These are phyloP conservation scores for Drosophila nr. perissopoda DNA, from an alignment of 2,888 invertebrate species.

Conservation along the genomic window DNA sequence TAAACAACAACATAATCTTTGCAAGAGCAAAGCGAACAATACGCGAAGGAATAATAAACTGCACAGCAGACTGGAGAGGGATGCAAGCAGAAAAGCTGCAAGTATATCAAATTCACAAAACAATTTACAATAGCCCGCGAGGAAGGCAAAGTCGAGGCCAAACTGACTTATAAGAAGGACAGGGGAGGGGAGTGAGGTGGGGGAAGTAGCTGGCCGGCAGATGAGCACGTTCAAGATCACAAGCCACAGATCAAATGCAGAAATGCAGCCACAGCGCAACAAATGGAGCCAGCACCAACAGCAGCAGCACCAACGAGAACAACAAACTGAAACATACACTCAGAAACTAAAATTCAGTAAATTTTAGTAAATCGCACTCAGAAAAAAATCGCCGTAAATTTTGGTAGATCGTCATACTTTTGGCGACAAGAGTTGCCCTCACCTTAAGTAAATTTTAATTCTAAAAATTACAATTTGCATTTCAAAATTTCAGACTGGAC, in stretches of 20 bases:
- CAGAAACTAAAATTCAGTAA: neutral
- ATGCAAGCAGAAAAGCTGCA: slow-evolving; percentile 46
- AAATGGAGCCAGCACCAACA: slow-evolving; percentile 28
- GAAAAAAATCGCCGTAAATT: neutral
- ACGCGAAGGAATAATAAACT: slow-evolving; percentile 54
- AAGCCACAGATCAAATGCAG: slow-evolving; percentile 76
- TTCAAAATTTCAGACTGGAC: no score
- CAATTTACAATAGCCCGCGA: slow-evolving; percentile 76
- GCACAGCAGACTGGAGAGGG: slow-evolving; percentile 29
- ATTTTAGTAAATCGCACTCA: neutral
- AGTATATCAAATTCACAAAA: slow-evolving; percentile 83
- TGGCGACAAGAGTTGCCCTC: no score
- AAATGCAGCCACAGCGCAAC: slow-evolving; percentile 54
- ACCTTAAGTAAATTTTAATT: no score
- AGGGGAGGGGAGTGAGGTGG: neutral
- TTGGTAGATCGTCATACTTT: no score
- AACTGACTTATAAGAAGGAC: slow-evolving; percentile 10
- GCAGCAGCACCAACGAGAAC: slow-evolving; percentile 20
- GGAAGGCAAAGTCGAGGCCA: slow-evolving; percentile 30
- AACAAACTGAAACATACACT: slow-evolving; percentile 5
- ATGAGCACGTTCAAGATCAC: slow-evolving; percentile 78
- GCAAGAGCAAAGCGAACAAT: slow-evolving; percentile 45
- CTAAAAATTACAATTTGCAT: no score
- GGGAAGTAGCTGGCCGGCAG: slow-evolving; percentile 36
- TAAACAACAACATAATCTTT: slow-evolving; percentile 37